phyloP scores from a whole-genome alignment of 2,797 vertebrate genomes.

The Limosa lapponica region DNA sequence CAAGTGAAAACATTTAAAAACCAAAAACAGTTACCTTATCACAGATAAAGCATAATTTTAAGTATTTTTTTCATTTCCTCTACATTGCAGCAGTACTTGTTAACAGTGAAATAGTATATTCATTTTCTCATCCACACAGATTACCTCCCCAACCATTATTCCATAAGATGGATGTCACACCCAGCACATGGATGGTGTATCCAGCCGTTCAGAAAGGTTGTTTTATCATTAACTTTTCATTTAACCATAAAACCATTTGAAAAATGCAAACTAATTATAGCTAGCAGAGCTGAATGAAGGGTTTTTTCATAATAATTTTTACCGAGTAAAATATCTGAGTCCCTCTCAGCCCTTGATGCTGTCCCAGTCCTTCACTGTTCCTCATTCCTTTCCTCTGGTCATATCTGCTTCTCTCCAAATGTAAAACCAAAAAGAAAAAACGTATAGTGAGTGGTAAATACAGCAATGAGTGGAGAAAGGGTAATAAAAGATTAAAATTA shows the following conservation, averaged over 20 bases:
- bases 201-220: constrained; percentile 11
- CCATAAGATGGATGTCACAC: background rate
- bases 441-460: background rate
- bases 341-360: background rate
- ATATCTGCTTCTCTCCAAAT: background rate
- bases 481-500: background rate
- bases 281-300: constrained; percentile 25
- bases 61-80: background rate
- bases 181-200: background rate
- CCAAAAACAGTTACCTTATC: background rate
- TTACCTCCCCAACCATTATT: constrained; percentile 3
- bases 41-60: background rate
- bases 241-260: constrained; percentile 61
- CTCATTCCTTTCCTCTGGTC: background rate
- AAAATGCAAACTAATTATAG: constrained; percentile 65
- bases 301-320: constrained; percentile 35
- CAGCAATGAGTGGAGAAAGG: background rate
- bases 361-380: background rate
- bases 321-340: constrained; percentile 23
- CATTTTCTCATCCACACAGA: constrained; percentile 33
- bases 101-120: constrained; percentile 40
- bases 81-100: background rate
- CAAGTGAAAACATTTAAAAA: background rate
- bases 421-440: background rate
- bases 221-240: constrained; percentile 67